Evolutionary conservation across 2,113 vertebrate genomes (phyloP).

Genomic region (Gopherus flavomarginatus): DNA sequence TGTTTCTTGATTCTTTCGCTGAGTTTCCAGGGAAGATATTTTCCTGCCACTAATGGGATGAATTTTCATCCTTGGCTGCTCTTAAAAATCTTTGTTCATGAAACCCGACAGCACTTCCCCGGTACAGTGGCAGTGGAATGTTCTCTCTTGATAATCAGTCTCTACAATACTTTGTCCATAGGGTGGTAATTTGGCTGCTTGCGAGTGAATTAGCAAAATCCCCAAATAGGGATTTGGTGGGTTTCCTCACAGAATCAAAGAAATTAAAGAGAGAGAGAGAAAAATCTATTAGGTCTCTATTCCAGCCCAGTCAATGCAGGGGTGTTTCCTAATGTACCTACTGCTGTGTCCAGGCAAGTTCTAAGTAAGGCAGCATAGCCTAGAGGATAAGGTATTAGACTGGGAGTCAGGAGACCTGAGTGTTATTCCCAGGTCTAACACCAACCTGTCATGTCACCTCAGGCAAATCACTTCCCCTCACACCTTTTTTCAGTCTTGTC

Average conservation of each 20-base stretch:
- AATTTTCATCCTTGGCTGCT: neutral
- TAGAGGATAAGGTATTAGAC: neutral
- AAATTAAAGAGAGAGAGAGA: slow-evolving; percentile 18
- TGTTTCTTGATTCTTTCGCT: neutral
- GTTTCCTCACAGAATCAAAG: slow-evolving; percentile 58
- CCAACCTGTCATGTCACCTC: neutral
- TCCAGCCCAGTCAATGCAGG: neutral
- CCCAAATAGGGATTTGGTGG: slow-evolving; percentile 67
- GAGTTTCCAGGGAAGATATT: neutral
- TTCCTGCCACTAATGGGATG: neutral
- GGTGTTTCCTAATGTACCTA: neutral
- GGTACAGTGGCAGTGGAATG: slow-evolving; percentile 10
- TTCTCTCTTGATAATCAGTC: slow-evolving; percentile 64
- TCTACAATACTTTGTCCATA: slow-evolving; percentile 57
- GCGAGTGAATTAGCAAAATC: slow-evolving; percentile 68
- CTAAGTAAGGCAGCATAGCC: neutral
- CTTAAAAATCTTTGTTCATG: neutral
- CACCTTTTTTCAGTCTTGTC: neutral
- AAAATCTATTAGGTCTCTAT: slow-evolving; percentile 36
- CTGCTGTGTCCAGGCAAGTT: neutral
- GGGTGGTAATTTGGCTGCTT: slow-evolving; percentile 68
- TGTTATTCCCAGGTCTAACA: neutral
- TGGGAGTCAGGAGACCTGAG: neutral
- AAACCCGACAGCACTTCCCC: neutral
- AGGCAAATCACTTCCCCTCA: fast-evolving